Evolutionary conservation across 2,797 vertebrate species (phyloP).

Genomic region (Telmatherina bonti): DNA sequence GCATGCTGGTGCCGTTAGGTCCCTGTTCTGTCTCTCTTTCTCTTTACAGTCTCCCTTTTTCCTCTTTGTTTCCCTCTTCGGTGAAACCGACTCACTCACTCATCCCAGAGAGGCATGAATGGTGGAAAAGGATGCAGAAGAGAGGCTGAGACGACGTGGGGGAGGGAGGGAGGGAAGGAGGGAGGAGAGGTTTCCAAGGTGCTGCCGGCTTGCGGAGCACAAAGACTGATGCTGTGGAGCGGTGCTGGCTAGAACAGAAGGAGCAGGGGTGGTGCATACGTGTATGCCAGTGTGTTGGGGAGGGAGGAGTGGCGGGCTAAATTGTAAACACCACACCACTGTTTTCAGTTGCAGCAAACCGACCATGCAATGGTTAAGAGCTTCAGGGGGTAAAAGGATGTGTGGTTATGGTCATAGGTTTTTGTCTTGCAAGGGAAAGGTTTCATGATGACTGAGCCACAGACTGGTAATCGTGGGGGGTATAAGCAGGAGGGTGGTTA

Average conservation of each 20-base stretch:
- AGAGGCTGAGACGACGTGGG: conserved; percentile 62
- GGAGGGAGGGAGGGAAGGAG: conserved; percentile 54
- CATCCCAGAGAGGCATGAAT: conserved; percentile 87
- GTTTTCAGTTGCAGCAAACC: conserved; percentile 90
- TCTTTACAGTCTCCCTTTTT: conserved; percentile 63
- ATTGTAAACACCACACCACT: conserved; percentile 86
- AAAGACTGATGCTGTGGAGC: conserved; percentile 87
- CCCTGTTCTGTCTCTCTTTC: conserved; percentile 61
- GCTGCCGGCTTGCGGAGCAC: conserved; percentile 82
- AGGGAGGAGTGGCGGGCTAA: conserved; percentile 65
- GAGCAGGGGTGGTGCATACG: conserved; percentile 58
- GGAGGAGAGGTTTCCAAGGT: conserved; percentile 79
- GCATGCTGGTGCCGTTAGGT: conserved; percentile 87
- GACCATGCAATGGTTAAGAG: conserved; percentile 82
- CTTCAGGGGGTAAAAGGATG: conserved; percentile 64
- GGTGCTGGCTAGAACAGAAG: conserved; percentile 54
- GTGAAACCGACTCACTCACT: conserved; percentile 79
- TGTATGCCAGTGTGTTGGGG: conserved; percentile 47
- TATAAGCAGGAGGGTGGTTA: conserved; percentile 35
- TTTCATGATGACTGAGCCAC: conserved; percentile 68
- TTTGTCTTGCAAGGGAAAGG: conserved; percentile 70
- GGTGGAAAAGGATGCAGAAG: conserved; percentile 70
- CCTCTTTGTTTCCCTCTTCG: conserved; percentile 72
- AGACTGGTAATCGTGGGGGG: conserved; percentile 3
- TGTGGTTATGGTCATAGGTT: conserved; percentile 64